Evolutionary conservation across 2,888 invertebrate genomes (phyloP), one percentile per base, ranked within the genome.

Genomic region (Alloplasta piceator): DNA sequence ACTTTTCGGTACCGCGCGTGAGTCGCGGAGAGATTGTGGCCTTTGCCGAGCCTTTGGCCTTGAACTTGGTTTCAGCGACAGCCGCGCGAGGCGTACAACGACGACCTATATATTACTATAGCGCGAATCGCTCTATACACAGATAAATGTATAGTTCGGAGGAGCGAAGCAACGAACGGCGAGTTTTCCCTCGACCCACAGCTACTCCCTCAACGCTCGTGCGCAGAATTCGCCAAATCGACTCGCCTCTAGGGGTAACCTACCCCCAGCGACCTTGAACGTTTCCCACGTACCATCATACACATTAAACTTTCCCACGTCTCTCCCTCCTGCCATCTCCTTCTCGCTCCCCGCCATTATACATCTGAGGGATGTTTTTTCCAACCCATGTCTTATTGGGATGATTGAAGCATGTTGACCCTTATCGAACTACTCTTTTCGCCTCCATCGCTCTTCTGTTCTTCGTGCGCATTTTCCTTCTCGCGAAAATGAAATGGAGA

Each of bases 61-160:
- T 92, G 92, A 92, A 92, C 92, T 92, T 92, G 92, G 89, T 91
- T 92, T 90, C 90, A 89, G 89, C 91, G 91, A 89, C 89, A 91
- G 92, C 92, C 92, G 92, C 89, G 88, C 89, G 90, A 88, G 89
- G 91, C 90, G 90, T 90, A 89, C 61, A 61, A 87, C 88, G 88
- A 88, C 92, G 91, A 92, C 92, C 91, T 91, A 92, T 90, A 91
- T 90, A 90, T 85, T 61, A 79, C 81, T 82, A 66, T 80, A 78
- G 78, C 82, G 78, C 77, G 71, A 70, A 71, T 3, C 78, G 80
- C 7, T 48, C 66, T 73, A 67, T 64, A 73, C 16, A 68, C 58
- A 74, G 43, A 48, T 63, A 64, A 55, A 14, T 72, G 48, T 77
- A 67, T 74, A 41, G 6, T 50, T 48, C 6, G 41, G 52, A 63